Evolutionary conservation across 2,113 vertebrate genomes (phyloP).

Genomic region (Laticauda colubrina): DNA sequence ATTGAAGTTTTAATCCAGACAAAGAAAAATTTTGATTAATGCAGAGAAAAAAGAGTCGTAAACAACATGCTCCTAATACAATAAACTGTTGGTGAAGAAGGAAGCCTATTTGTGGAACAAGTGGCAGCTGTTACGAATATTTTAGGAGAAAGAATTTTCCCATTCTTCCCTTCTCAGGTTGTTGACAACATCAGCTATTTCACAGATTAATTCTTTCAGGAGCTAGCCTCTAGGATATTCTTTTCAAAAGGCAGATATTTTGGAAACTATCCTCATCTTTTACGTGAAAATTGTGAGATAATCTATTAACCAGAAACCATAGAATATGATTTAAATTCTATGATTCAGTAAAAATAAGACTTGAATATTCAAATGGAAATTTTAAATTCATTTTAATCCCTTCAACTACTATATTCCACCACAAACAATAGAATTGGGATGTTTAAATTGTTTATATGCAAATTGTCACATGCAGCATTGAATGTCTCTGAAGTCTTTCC

Average conservation of each 20-base stretch:
- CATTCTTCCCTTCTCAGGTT: constrained; percentile 4
- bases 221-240: constrained; percentile 7
- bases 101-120: not conserved
- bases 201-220: constrained; percentile 15
- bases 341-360: constrained; percentile 26
- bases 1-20: not conserved
- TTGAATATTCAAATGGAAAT: constrained; percentile 9
- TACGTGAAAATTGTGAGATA: constrained; percentile 10
- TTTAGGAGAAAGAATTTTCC: not conserved
- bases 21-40: not conserved
- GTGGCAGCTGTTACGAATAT: not conserved
- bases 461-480: not conserved
- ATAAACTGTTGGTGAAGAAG: not conserved
- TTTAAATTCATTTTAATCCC: not conserved
- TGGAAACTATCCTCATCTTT: constrained; percentile 15
- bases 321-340: not conserved
- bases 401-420: not conserved
- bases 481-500: not conserved
- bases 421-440: not conserved
- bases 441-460: not conserved
- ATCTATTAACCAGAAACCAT: constrained; percentile 28
- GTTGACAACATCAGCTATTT: constrained; percentile 12
- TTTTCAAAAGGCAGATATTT: not conserved
- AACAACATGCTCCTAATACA: not conserved
- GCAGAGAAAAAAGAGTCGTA: not conserved